phyloP scores from a whole-genome alignment of 2,797 vertebrate genomes.

The Echiichthys vipera region DNA sequence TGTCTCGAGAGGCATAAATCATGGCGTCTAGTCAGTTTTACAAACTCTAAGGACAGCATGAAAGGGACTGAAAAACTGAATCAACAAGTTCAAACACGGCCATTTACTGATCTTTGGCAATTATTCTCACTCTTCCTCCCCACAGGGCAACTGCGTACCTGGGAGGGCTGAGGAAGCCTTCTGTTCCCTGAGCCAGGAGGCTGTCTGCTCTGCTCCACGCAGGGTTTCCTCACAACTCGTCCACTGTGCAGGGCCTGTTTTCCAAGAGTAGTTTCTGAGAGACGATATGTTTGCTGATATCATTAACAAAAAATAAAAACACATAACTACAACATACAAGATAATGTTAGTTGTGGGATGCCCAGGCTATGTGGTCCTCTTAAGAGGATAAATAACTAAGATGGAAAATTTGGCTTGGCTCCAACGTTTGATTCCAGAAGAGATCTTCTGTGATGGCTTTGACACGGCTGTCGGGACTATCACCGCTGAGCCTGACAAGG shows the following conservation, averaged over 20 bases:
- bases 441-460: conserved; percentile 72
- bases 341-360: not conserved
- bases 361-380: not conserved
- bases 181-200: conserved; percentile 63
- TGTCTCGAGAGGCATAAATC: conserved; percentile 13
- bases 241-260: conserved; percentile 67
- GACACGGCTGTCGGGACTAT: conserved; percentile 50
- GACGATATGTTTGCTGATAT: conserved; percentile 9
- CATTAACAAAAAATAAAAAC: not conserved
- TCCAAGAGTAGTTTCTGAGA: conserved; percentile 61
- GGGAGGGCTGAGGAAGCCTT: conserved; percentile 64
- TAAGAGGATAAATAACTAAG: not conserved
- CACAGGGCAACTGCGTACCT: conserved; percentile 61
- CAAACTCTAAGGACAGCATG: conserved; percentile 10
- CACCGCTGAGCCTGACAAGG: not conserved
- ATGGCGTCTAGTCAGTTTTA: conserved; percentile 14
- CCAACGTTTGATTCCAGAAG: conserved; percentile 44
- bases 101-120: conserved; percentile 47
- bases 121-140: conserved; percentile 37
- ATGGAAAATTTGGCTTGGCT: not conserved
- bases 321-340: not conserved
- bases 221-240: conserved; percentile 73
- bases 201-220: conserved; percentile 80
- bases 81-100: conserved; percentile 63
- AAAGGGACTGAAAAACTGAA: conserved; percentile 42